Base-by-base conservation (phyloP, 2,113 vertebrate genomes). In the Pterocles burchelli region DNA sequence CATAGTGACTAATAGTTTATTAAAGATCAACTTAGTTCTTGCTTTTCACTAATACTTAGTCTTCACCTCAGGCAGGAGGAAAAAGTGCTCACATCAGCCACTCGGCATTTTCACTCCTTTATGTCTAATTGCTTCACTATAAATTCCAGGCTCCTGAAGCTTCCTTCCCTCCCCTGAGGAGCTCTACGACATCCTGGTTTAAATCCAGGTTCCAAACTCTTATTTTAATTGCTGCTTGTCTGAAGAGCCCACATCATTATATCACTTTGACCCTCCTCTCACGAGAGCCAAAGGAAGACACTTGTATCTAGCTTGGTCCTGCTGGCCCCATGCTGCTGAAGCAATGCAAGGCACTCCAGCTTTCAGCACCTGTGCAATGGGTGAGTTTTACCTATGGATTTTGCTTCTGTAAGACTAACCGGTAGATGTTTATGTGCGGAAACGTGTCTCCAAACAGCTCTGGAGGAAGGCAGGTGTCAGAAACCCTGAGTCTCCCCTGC, bases 121-220 rank as follows among this genome's bases (percentile, higher is more conserved):
- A 71, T 20, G 61, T 33, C 80, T 82, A 92, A 85, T 36, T 75
- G 45, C 52, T 67, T 84, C 66, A 51, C 84, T 78, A n/a, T 13
- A 81, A 92, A 90, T 71, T 86, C 63, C 65, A 90, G 72, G 77
- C 33, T 93, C 61, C 48, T 38, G 2, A 73, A 94, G 66, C 73
- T 94, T 88, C 67, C 77, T 83, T 77, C 75, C 58, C 52, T 83
- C 8, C 51, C 33, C 48, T 7, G 7, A 72, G 74, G 57, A 75
- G 28, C 19, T 67, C 41, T 57, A 2, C 2, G 2, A 72, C 74
- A 82, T 52, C 24, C 58, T 45, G 51, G 15, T 81, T 78, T 51
- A 87, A 81, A 31, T 6, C 51, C 57, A 33, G 15, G 49, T 70
- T 85, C 45, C 54, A 72, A 49, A 90, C 18, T 57, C 68, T 11